A percentile compares a stretch with the other conserved stretches of the same genome.
These are phyloP conservation scores for Cheilosia vernalis DNA, from an alignment of 2,888 invertebrate species.

Conservation along the genomic window DNA sequence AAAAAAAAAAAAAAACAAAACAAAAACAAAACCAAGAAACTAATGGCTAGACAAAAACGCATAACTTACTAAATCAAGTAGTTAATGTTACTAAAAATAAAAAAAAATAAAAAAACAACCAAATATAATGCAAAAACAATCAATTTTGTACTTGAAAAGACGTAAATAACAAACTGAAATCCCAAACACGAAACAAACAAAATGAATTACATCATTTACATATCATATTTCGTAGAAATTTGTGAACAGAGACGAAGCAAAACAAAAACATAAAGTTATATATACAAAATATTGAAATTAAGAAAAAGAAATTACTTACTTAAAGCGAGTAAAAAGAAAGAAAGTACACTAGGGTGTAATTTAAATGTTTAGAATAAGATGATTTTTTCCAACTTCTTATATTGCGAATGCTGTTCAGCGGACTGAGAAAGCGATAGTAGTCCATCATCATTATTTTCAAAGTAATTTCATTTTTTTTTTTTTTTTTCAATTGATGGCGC, in stretches of 20 bases:
- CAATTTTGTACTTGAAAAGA: constrained; percentile 76
- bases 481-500: neutral
- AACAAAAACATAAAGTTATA: constrained; percentile 66
- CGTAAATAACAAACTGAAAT: constrained; percentile 60
- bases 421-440: neutral
- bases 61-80: constrained; percentile 42
- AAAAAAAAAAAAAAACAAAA: constrained; percentile 18
- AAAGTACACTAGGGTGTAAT: constrained; percentile 37
- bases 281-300: constrained; percentile 68
- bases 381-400: constrained; percentile 19
- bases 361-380: constrained; percentile 39
- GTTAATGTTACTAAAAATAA: constrained; percentile 39
- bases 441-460: neutral
- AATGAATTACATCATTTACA: constrained; percentile 79
- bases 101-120: constrained; percentile 47
- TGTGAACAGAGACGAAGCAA: constrained; percentile 46
- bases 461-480: neutral
- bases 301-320: constrained; percentile 67
- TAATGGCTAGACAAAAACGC: constrained; percentile 52
- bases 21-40: constrained; percentile 45
- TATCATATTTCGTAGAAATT: constrained; percentile 81
- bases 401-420: constrained; percentile 33
- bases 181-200: constrained; percentile 62
- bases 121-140: constrained; percentile 76
- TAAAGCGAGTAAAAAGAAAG: constrained; percentile 43